Evolutionary conservation across 2,797 vertebrate species (phyloP), one percentile per base, ranked within the genome.

Genomic region (Phoeniculus purpureus): DNA sequence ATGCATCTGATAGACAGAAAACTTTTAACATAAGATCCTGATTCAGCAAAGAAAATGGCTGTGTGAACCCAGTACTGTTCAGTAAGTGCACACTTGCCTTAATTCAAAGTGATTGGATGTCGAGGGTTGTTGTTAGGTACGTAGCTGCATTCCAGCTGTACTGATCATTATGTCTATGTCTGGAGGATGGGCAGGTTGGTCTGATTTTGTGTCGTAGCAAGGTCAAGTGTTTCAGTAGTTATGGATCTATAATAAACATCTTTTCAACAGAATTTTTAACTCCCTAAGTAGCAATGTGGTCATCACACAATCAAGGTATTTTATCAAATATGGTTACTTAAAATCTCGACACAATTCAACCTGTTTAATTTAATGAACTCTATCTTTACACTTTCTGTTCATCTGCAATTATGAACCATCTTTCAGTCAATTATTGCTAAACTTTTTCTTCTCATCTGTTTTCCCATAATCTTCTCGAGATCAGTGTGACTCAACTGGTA

Each of bases 1-100:
- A 82, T 32, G n/a, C 16, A 65, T 84, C 62, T 91, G 87, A 75
- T 91, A 95, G 93, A 96, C 94, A 92, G 81, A 89, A 93, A 92
- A 70, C 15, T 58, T 75, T 43, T 92, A 93, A 88, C 20, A 29
- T 93, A 94, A 96, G 40, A 29, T 67, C 48, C 59, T 87, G 84
- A 87, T 95, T 96, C 89, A 93, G 59, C 68, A 85, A 65, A 62
- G 32, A 62, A 43, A 71, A 62, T 58, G 76, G 45, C 43, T 72
- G 8, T 17, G 8, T n/a, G 52, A 60, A 59, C 17, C 7, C 37
- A 21, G 29, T 34, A 54, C 21, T 32, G 17, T 51, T 85, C 51
- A 58, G 22, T 27, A 75, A 72, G 48, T 65, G 40, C 27, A 61
- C 3, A 2, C 1, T 25, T 37, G 11, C 40, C n/a, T 55, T 67